These are phyloP conservation scores for Bursaphelenchus okinawaensis DNA, from an alignment of 2,888 invertebrate genomes.

Conservation along the genomic window DNA sequence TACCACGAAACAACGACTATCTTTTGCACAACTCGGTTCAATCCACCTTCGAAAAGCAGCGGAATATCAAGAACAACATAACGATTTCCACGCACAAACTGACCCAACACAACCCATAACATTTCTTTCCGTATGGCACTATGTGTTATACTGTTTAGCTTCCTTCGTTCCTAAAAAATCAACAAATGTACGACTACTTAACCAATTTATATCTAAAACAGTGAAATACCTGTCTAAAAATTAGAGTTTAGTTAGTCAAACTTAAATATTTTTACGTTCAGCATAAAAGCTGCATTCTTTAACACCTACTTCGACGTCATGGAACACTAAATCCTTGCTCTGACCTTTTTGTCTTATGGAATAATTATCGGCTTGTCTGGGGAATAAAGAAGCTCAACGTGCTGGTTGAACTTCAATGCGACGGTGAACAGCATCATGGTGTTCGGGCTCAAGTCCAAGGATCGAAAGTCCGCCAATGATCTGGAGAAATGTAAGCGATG, in stretches of 20 bases:
- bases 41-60: conserved; percentile 44
- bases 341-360: background rate
- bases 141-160: conserved; percentile 47
- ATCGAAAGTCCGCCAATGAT: background rate
- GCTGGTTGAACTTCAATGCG: background rate
- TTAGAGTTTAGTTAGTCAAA: background rate
- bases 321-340: conserved; percentile 36
- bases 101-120: conserved; percentile 33
- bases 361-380: background rate
- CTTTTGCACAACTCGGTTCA: conserved; percentile 41
- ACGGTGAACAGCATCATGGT: background rate
- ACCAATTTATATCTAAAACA: no score
- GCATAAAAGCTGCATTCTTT: background rate
- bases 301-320: conserved; percentile 39
- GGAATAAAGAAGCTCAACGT: background rate
- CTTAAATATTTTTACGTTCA: no score
- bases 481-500: no score
- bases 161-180: conserved; percentile 36
- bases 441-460: background rate
- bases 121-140: conserved; percentile 45
- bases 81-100: conserved; percentile 30
- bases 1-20: conserved; percentile 50
- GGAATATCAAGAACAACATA: conserved; percentile 51
- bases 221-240: no score
- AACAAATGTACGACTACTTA: background rate